Conservation (phyloP, 2,888 invertebrate species). For the Ophion ventricosus region DNA sequence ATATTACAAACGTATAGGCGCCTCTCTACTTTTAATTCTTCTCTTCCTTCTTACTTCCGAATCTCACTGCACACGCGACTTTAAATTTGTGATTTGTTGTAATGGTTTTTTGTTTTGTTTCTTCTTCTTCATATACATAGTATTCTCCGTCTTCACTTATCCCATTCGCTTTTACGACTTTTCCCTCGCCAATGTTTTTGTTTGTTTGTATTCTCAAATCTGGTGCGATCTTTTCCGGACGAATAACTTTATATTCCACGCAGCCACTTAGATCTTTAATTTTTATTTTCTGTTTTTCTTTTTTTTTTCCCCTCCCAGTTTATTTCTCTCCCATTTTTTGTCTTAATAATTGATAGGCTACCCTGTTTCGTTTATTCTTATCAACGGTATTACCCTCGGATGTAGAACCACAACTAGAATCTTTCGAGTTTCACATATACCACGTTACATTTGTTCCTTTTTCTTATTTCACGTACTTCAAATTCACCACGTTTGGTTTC, state of each 20-base stretch:
- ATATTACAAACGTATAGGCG: constrained; percentile 66
- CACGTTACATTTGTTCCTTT: constrained; percentile 31
- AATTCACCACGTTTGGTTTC: background rate
- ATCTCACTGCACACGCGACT: constrained; percentile 17
- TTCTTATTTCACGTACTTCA: background rate
- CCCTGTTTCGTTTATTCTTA: constrained; percentile 82
- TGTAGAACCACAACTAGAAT: constrained; percentile 57
- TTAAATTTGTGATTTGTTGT: constrained; percentile 16
- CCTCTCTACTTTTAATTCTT: constrained; percentile 42
- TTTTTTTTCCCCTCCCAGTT: constrained; percentile 32
- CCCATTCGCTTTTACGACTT: constrained; percentile 2
- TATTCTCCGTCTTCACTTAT: constrained; percentile 4
- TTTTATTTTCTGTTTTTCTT: constrained; percentile 60
- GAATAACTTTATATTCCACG: constrained; percentile 49
- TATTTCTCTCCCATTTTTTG: constrained; percentile 36
- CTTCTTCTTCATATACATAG: background rate
- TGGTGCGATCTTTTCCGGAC: constrained; percentile 14
- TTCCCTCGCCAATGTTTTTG: background rate
- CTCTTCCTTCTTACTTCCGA: constrained; percentile 27
- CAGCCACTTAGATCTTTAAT: constrained; percentile 65
- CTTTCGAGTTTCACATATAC: constrained; percentile 49
- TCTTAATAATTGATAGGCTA: constrained; percentile 82
- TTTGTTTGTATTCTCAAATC: constrained; percentile 17
- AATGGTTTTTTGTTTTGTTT: background rate
- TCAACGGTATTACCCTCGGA: constrained; percentile 74